Evolutionary conservation across 2,797 vertebrate species (phyloP).

Genomic region (Syngnathus acus): DNA sequence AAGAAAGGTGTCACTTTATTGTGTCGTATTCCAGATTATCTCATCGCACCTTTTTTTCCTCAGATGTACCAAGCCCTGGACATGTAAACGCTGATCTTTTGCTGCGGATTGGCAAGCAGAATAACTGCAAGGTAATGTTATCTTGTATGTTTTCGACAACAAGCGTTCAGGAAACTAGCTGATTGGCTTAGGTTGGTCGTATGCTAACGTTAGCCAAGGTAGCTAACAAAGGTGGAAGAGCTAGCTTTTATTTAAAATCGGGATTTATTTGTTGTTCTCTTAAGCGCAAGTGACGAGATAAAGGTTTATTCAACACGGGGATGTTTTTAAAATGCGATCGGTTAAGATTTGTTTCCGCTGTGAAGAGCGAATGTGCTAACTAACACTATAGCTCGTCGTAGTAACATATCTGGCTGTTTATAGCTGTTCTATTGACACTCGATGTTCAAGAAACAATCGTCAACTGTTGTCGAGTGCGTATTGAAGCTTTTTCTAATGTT

Average conservation of each 20-base stretch:
- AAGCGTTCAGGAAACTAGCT: conserved; percentile 48
- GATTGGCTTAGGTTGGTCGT: conserved; percentile 17
- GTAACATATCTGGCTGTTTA: conserved; percentile 14
- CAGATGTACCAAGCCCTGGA: conserved; percentile 6
- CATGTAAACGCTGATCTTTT: not conserved
- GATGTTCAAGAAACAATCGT: not conserved
- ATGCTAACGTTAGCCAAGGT: conserved; percentile 42
- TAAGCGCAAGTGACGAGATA: conserved; percentile 15
- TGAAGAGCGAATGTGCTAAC: conserved; percentile 26
- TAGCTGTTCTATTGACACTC: not conserved
- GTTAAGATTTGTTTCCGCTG: not conserved
- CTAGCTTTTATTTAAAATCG: conserved; percentile 13
- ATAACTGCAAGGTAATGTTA: conserved; percentile 21
- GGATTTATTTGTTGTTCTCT: not conserved
- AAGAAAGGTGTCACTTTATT: conserved; percentile 34
- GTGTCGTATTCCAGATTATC: conserved; percentile 10
- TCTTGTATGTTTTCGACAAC: conserved; percentile 35
- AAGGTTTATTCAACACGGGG: conserved; percentile 6
- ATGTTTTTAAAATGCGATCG: not conserved
- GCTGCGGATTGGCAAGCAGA: conserved; percentile 8
- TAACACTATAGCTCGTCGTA: not conserved
- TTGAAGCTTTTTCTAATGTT: not conserved
- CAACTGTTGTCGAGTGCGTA: not conserved
- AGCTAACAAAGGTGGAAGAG: conserved; percentile 31
- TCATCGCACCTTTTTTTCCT: conserved; percentile 7